Base-by-base conservation (phyloP, 2,113 vertebrate genomes). In the Pitta sordida region DNA sequence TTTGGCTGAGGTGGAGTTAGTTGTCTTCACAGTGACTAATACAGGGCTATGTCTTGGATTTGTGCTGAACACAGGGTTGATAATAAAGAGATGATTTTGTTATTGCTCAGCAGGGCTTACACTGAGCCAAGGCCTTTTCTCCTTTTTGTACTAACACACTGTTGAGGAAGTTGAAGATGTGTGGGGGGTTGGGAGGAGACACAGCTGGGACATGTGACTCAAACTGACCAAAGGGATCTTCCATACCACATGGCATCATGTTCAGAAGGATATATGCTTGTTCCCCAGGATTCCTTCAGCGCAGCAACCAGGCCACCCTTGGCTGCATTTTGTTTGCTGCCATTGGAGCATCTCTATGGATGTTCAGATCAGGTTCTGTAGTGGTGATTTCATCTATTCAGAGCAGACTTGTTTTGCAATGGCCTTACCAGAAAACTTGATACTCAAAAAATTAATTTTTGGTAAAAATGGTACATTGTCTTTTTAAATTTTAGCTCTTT, bases 251-350 rank as follows among this genome's bases (percentile, higher is more conserved):
- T 30, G 37, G 30, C 37, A 63, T 63, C 19, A 30, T 30, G 29
- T 6, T 63, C 29, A 43, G 37, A 32, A 43, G 60, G 39, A 43
- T 7, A 60, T 21, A 43, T 1, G 0, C 39, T 79, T 2, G 0
- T 19, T 36, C 11, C 29, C 15, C 1, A 5, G 21, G 10, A 2
- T 1, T 30, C 21, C 32, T 43, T 44, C 63, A 53, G 43, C 17
- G 67, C 73, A 12, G 20, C 30, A 55, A 82, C 27, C 10, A 48
- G 39, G 21, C 26, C 15, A 59, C 7, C 12, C 5, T 5, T 1
- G 3, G 10, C 15, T 71, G n/a, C 19, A 14, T 75, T 48, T 79
- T 5, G 5, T 43, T 79, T 63, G 34, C 39, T 52, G 49, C 34
- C 15, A 9, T 46, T 49, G 14, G 8, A 71, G 58, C n/a, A 56